Base-by-base conservation (phyloP, 2,113 vertebrate species). In the Thymallus thymallus region DNA sequence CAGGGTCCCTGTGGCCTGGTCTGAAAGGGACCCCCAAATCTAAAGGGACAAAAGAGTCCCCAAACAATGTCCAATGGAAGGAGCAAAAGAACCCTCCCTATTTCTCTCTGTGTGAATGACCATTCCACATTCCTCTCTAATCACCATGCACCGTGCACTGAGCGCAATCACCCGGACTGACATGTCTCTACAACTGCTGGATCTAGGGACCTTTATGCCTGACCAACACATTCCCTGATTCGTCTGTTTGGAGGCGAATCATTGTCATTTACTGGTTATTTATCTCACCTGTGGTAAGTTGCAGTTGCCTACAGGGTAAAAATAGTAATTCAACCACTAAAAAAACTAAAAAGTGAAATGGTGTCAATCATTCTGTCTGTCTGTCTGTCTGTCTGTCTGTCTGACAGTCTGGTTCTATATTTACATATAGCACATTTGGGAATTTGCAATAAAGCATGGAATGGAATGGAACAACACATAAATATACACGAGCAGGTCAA, bases 11-110 rank as follows among this genome's bases (percentile, higher is more conserved):
- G 76, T 82, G 75, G 64, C 86, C 74, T 76, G 76, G 77, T 82
- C 85, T 87, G 83, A 90, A 88, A 76, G 86, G 82, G 83, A 90
- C 89, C 85, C 88, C 82, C 76, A 88, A 86, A 75, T 85, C 79
- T 85, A 88, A 88, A 87, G 86, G 76, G 84, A 91, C 87, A 91
- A 92, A 89, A 86, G 82, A 82, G 48, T 75, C 73, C 76, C 65
- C 77, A 77, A 92, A 91, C 92, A 92, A 90, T 91, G 87, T 88
- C 86, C 26, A 18, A 81, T 77, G 86, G 77, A 88, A 84, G 85
- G 75, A 88, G 75, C 88, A 89, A 88, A 88, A 82, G 91, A 90
- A 84, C 89, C 85, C 80, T 60, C 80, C 85, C 86, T 86, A 14
- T 60, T 86, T 89, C 90, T 85, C 80, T 69, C 68, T 23, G 41